A percentile compares a stretch with the other conserved stretches of the same genome.
phyloP scores from a whole-genome alignment of 2,888 invertebrate genomes.

The Nycteola revayana region DNA sequence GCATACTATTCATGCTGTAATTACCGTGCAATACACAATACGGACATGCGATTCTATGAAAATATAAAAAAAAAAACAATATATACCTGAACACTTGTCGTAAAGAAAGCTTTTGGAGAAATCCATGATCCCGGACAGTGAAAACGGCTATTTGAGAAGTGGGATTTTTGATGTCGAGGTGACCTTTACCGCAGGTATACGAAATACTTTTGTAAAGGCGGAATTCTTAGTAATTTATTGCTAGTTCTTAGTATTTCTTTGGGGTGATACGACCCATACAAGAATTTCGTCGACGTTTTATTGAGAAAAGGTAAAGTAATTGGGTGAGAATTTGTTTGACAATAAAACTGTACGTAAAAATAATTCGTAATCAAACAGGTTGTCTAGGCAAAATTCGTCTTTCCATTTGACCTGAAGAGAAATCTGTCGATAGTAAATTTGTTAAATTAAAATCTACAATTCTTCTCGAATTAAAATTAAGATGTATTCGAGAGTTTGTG shows the following conservation, averaged over 20 bases:
- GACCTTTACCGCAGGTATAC: conserved; percentile 33
- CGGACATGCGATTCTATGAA: conserved; percentile 27
- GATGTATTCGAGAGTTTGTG: conserved; percentile 7
- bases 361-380: conserved; percentile 5
- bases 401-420: conserved; percentile 10
- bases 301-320: too few relatives aligned
- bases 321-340: conserved; percentile 1
- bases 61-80: conserved; percentile 12
- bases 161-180: conserved; percentile 32
- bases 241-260: conserved; percentile 26
- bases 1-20: conserved; percentile 19
- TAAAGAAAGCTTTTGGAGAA: conserved; percentile 44
- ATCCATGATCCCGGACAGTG: conserved; percentile 43
- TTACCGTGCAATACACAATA: conserved; percentile 24
- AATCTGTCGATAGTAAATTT: conserved; percentile 13
- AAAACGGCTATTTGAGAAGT: conserved; percentile 20
- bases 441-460: conserved; percentile 9
- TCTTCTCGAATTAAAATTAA: conserved; percentile 7
- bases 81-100: conserved; percentile 53
- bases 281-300: background rate
- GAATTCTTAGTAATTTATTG: conserved; percentile 20
- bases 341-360: background rate
- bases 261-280: background rate
- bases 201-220: conserved; percentile 24
- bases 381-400: conserved; percentile 8